Evolutionary conservation across 1,140 invertebrate species (phyloP).

Genomic region (Rhagoletis pomonella): DNA sequence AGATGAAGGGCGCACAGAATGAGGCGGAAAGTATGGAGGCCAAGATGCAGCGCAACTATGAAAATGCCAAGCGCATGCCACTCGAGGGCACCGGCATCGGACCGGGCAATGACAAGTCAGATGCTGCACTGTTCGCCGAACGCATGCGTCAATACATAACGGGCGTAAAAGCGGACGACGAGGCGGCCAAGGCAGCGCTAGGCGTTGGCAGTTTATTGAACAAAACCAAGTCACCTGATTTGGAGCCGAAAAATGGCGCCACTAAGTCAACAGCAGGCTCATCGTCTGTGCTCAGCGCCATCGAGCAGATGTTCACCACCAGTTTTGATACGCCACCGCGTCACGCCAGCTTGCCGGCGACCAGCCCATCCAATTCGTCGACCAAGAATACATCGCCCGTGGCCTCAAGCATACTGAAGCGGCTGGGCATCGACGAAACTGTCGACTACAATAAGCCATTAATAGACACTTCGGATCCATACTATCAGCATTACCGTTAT

Average conservation of each 20-base stretch:
- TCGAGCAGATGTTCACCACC: slow-evolving; percentile 97
- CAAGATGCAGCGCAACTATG: slow-evolving; percentile 75
- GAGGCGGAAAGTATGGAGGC: slow-evolving; percentile 60
- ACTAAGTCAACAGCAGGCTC: slow-evolving; percentile 75
- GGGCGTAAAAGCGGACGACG: slow-evolving; percentile 79
- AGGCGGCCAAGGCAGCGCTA: slow-evolving; percentile 58
- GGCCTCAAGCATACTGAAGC: slow-evolving; percentile 91
- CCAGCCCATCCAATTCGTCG: slow-evolving; percentile 76
- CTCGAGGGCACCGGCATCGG: slow-evolving; percentile 72
- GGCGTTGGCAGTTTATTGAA: slow-evolving; percentile 59
- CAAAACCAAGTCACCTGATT: slow-evolving; percentile 76
- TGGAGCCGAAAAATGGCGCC: slow-evolving; percentile 73
- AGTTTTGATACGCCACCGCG: slow-evolving; percentile 93
- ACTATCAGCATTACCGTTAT: slow-evolving; percentile 80
- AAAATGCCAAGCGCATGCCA: slow-evolving; percentile 82
- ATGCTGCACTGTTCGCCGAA: slow-evolving; percentile 93
- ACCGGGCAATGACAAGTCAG: slow-evolving; percentile 91
- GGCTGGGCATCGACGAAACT: slow-evolving; percentile 93
- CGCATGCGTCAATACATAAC: slow-evolving; percentile 91
- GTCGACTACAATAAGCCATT: slow-evolving; percentile 93
- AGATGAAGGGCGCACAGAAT: slow-evolving; percentile 74
- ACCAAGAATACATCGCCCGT: slow-evolving; percentile 79
- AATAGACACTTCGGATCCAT: slow-evolving; percentile 87
- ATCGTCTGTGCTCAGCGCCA: slow-evolving; percentile 89
- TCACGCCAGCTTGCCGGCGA: slow-evolving; percentile 75